Evolutionary conservation across 2,797 vertebrate genomes (phyloP).

Genomic region (Propithecus perrieri): DNA sequence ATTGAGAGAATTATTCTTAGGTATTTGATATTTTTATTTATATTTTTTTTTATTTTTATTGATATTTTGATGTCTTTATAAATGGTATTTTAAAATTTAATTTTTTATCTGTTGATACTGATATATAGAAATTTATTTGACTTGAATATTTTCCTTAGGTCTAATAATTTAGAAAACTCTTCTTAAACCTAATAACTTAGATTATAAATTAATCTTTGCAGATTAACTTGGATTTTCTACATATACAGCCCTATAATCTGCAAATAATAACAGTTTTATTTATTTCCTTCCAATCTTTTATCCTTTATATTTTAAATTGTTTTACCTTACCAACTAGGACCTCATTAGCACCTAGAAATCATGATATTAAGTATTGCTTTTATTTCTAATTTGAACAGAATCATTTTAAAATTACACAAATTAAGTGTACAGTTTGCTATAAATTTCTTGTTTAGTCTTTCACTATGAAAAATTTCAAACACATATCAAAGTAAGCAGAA

Average conservation of each 20-base stretch:
- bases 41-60: neutral
- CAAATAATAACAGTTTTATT: neutral
- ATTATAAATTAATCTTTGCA: neutral
- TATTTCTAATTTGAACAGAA: neutral
- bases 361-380: neutral
- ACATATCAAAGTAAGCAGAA: neutral
- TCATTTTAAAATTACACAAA: neutral
- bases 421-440: too few relatives aligned
- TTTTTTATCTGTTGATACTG: neutral
- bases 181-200: neutral
- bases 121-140: neutral
- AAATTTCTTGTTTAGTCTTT: neutral
- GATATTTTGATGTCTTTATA: neutral
- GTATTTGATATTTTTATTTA: neutral
- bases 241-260: neutral
- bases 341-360: neutral
- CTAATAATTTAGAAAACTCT: neutral
- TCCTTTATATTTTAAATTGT: neutral
- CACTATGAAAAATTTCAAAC: neutral
- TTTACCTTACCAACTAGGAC: neutral
- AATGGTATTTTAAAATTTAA: neutral
- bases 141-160: neutral
- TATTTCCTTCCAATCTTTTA: neutral
- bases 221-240: neutral
- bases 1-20: neutral